A percentile compares a stretch with the other conserved stretches of the same genome.
Evolutionary conservation across 2,797 vertebrate species (phyloP).

Genomic region (Lacerta agilis): DNA sequence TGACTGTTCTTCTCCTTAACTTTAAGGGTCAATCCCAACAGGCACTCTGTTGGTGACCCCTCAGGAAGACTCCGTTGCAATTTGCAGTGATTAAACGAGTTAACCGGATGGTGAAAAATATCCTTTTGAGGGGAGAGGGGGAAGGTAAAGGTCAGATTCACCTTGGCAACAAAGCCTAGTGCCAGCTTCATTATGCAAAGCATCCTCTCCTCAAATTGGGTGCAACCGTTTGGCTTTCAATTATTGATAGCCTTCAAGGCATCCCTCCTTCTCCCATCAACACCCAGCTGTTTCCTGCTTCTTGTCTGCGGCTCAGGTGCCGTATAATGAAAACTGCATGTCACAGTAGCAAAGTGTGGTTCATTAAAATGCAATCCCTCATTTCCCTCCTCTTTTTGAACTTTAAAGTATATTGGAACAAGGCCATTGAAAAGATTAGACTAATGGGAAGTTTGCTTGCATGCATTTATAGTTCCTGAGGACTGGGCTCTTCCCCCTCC

Average conservation of each 20-base stretch:
- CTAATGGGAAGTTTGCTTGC: constrained; percentile 46
- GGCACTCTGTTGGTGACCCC: constrained; percentile 45
- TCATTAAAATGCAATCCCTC: constrained; percentile 58
- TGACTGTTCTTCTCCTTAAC: constrained; percentile 28
- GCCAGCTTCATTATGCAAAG: constrained; percentile 57
- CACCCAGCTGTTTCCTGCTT: constrained; percentile 47
- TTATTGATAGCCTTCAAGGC: constrained; percentile 67
- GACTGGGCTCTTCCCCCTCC: constrained; percentile 23
- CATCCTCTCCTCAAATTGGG: constrained; percentile 65
- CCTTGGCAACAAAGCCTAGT: constrained; percentile 54
- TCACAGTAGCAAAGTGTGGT: constrained; percentile 18
- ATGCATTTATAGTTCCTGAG: constrained; percentile 48
- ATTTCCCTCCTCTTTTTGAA: constrained; percentile 46
- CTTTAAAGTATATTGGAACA: constrained; percentile 60
- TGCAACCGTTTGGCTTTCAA: constrained; percentile 67
- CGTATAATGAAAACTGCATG: constrained; percentile 52
- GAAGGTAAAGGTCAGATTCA: background rate
- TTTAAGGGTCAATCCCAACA: constrained; percentile 54
- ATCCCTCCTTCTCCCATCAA: constrained; percentile 44
- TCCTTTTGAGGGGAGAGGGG: constrained; percentile 35
- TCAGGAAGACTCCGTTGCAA: constrained; percentile 36
- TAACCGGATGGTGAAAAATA: constrained; percentile 41
- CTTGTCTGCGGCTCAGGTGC: constrained; percentile 40
- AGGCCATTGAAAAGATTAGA: constrained; percentile 56
- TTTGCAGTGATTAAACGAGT: constrained; percentile 41